These are phyloP conservation scores for Spondyliosoma cantharus DNA, from an alignment of 2,797 vertebrate genomes.

Conservation along the genomic window DNA sequence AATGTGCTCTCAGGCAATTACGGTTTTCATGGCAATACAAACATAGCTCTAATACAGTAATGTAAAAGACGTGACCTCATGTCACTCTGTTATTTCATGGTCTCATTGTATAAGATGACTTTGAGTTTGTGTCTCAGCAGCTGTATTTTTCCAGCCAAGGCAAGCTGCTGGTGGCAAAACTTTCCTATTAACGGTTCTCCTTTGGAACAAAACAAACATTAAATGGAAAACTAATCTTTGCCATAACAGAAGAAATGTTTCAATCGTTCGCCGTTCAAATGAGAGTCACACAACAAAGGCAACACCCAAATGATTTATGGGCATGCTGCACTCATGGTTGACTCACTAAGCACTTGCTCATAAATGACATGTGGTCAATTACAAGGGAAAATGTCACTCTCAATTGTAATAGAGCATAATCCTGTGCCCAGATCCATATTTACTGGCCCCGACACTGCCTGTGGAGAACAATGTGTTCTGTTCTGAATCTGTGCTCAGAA, in stretches of 20 bases:
- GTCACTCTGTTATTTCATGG: not conserved
- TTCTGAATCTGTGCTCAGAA: not conserved
- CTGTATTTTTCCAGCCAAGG: slow-evolving; percentile 50
- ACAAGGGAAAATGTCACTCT: slow-evolving; percentile 51
- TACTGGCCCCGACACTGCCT: slow-evolving; percentile 53
- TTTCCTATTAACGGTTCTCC: slow-evolving; percentile 38
- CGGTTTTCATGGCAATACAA: not conserved
- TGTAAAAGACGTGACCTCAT: not conserved
- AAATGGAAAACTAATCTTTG: slow-evolving; percentile 35
- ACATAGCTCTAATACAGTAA: slow-evolving; percentile 1
- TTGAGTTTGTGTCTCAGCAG: not conserved
- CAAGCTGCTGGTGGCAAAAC: slow-evolving; percentile 23
- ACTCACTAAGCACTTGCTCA: slow-evolving; percentile 57
- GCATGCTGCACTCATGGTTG: slow-evolving; percentile 39
- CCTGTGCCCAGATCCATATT: slow-evolving; percentile 30
- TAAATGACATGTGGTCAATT: slow-evolving; percentile 51
- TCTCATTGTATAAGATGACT: not conserved
- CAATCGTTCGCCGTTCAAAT: slow-evolving; percentile 36
- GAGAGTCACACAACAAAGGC: slow-evolving; percentile 47
- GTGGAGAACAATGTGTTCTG: slow-evolving; percentile 35
- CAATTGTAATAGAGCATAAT: slow-evolving; percentile 42
- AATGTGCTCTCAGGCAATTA: not conserved
- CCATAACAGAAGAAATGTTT: slow-evolving; percentile 43
- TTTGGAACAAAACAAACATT: slow-evolving; percentile 42
- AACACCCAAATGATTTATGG: slow-evolving; percentile 45